Percentiles rank a stretch among this genome's conserved stretches.
Evolutionary conservation across 2,888 invertebrate species (phyloP).

Genomic region (Drepana falcataria): DNA sequence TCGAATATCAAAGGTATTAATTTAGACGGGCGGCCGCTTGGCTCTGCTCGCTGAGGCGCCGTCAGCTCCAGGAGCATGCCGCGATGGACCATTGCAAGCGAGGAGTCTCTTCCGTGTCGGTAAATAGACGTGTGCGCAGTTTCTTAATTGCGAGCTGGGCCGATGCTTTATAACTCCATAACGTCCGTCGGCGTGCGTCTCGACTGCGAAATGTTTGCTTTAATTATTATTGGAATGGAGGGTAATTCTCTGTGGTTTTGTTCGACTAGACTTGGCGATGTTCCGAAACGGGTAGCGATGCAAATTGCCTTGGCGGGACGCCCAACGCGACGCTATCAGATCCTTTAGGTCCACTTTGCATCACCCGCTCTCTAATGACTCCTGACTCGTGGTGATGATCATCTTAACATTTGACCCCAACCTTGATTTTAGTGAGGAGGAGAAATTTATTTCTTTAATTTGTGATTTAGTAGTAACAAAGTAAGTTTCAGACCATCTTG

Average conservation of each 20-base stretch:
- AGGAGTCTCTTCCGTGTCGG: conserved; percentile 74
- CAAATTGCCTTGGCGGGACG: conserved; percentile 76
- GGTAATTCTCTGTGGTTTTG: conserved; percentile 78
- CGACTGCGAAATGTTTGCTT: conserved; percentile 76
- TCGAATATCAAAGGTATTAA: conserved; percentile 75
- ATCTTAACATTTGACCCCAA: background rate
- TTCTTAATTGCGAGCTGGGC: conserved; percentile 74
- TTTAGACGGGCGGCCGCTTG: conserved; percentile 61
- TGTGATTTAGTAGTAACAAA: too few species aligned
- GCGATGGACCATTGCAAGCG: conserved; percentile 70
- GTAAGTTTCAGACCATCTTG: too few species aligned
- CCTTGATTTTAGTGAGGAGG: conserved; percentile 1
- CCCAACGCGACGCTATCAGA: conserved; percentile 73
- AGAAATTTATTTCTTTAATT: too few species aligned
- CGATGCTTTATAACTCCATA: conserved; percentile 77
- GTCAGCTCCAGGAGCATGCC: conserved; percentile 43
- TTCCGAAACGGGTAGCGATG: conserved; percentile 79
- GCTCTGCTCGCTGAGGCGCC: conserved; percentile 39
- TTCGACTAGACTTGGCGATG: conserved; percentile 79
- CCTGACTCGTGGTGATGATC: conserved; percentile 32
- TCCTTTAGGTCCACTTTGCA: conserved; percentile 42
- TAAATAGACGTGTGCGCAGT: conserved; percentile 72
- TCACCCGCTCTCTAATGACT: conserved; percentile 52
- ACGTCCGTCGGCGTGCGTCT: conserved; percentile 70
- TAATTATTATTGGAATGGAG: conserved; percentile 80